Evolutionary conservation across 1,140 invertebrate species (phyloP), one percentile per base, ranked within the genome.

Genomic region (Hydropsyche tenuis): DNA sequence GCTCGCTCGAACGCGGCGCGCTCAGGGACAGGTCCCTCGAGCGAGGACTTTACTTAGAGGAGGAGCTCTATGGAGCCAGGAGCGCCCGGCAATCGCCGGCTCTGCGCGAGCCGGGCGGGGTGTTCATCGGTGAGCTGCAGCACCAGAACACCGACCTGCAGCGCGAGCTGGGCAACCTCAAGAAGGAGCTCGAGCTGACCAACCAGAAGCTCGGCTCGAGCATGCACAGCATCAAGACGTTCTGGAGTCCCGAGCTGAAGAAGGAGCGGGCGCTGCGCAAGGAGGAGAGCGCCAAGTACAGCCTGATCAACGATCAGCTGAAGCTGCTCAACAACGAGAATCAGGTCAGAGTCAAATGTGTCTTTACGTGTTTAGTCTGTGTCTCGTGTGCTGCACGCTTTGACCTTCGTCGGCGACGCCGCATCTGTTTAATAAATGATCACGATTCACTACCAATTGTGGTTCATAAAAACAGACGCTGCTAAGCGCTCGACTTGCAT

Each of bases 191-290:
- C 77, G 96, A 99, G 85, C 87, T 97, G 75, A 97, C 96, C 72
- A 98, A 98, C 85, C 96, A 99, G 85, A 99, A 99, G 84, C 87
- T 99, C 74, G 96, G 96, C 80, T 98, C 97, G 80, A 96, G 94
- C 79, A 99, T 99, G 97, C 97, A 99, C 85, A 97, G 95, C 84
- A 99, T 99, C 81, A 99, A 99, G 86, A 99, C 97, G 11, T 99
- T 99, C 86, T 99, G 98, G 98, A 98, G 96, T 83, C 98, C 98
- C 0, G 98, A 99, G 83, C 87, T 99, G 79, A 99, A 99, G 85
- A 99, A 98, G 86, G 97, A 99, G 85, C 86, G 97, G 72, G 95
- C 96, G 12, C 82, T 99, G 60, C 86, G 97, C 66, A 99, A 99
- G 84, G 98, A 99, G 84, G 98, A 99, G 85, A 96, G 94, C 80